Base-by-base conservation (phyloP, 2,888 invertebrate genomes). In the Drosophila birchii region DNA sequence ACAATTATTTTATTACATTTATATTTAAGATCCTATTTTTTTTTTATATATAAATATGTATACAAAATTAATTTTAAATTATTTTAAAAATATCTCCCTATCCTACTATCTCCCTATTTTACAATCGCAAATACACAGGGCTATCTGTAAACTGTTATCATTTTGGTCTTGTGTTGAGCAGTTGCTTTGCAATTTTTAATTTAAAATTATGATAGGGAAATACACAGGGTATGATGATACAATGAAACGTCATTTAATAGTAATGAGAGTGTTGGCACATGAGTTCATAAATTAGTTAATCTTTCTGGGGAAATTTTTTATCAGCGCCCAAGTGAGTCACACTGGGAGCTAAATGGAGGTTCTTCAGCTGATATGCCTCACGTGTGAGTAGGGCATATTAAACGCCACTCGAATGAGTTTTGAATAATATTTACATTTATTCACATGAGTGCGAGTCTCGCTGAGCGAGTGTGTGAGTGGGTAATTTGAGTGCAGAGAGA, bases 341-440 rank as follows among this genome's bases (percentile, higher is more conserved):
- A 18, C 20, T 9, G 12, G 1, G 38, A n/a, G 68, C 61, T n/a
- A n/a, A 41, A 32, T 32, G 16, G 29, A 20, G 38, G 6, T 14
- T n/a, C 20, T 23, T 32, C 14, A 59, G 18, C 45, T 55, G 49
- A 71, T 60, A 75, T 75, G 36, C 72, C 72, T 38, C 29, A 57
- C 34, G 43, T 59, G 32, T 43, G 55, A 53, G 26, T 38, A n/a
- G 45, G 44, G 69, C 56, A 32, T n/a, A 64, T 53, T 54, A 79
- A 74, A 66, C 63, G 61, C 79, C 61, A 75, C 84, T 70, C 49
- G 55, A 67, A 80, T 85, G 81, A 62, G 70, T 85, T 86, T 79
- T 83, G 80, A 89, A 89, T 89, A 89, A 80, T 80, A 88, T 86
- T 87, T 86, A 86, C 85, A 86, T 86, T 78, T 72, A 74, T 69